Conservation (phyloP, 30 jellyfish, hydroid and myxozoan species). For the Pelagia noctiluca region DNA sequence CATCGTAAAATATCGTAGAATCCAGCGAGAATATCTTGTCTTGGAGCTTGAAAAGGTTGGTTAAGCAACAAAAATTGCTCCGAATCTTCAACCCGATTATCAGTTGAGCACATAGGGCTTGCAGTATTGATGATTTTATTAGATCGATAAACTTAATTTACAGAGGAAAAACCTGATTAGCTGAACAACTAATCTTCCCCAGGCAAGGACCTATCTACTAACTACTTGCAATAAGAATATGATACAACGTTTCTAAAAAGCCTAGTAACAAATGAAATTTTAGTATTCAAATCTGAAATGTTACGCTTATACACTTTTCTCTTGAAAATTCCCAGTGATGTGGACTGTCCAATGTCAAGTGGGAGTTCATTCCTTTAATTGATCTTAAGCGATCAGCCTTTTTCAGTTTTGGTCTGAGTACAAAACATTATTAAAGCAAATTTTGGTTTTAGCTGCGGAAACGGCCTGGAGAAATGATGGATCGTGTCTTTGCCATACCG, state of each 20-base stretch:
- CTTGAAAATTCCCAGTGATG: slow-evolving; percentile 40
- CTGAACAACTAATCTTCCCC: slow-evolving; percentile 37
- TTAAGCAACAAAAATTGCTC: too few relatives aligned
- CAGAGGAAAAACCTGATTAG: slow-evolving; percentile 30
- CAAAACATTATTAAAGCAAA: too few relatives aligned
- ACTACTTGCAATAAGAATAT: slow-evolving; percentile 32
- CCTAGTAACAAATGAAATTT: slow-evolving; percentile 5
- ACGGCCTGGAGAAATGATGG: slow-evolving; percentile 64
- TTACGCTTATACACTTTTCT: slow-evolving; percentile 31
- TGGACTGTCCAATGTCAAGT: slow-evolving; percentile 19
- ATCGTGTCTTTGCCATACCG: slow-evolving; percentile 84
- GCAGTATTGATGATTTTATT: too few relatives aligned
- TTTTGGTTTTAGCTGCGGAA: slow-evolving; percentile 17
- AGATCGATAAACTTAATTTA: slow-evolving; percentile 12
- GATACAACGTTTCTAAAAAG: slow-evolving; percentile 10
- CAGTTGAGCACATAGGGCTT: too few relatives aligned
- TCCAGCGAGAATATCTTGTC: too few relatives aligned
- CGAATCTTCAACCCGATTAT: too few relatives aligned
- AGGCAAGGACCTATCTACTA: slow-evolving; percentile 30
- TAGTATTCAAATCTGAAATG: slow-evolving; percentile 10
- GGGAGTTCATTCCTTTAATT: slow-evolving; percentile 38
- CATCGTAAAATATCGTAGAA: too few relatives aligned
- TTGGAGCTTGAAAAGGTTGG: too few relatives aligned
- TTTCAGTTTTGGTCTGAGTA: too few relatives aligned
- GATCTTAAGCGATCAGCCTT: too few relatives aligned